A percentile compares a stretch with the other conserved stretches of the same genome.
Evolutionary conservation across 2,113 vertebrate species (phyloP).

Genomic region (Elephantulus edwardii): DNA sequence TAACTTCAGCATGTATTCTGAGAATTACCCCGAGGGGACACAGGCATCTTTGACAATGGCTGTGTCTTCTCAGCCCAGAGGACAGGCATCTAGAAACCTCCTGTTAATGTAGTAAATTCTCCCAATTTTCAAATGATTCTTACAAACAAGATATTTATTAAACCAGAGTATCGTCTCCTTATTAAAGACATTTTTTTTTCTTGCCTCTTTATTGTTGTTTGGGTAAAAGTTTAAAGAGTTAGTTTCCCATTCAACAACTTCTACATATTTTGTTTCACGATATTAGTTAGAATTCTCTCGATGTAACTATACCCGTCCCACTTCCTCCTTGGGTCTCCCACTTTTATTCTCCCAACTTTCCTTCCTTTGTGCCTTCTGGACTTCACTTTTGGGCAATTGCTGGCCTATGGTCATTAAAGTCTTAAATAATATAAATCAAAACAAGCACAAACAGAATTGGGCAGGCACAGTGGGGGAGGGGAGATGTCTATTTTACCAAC

Average conservation of each 20-base stretch:
- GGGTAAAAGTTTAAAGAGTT: too few species aligned
- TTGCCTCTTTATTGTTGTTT: too few species aligned
- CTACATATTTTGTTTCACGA: too few species aligned
- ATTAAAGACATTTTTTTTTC: too few species aligned
- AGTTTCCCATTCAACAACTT: too few species aligned
- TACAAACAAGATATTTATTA: neutral
- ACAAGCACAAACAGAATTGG: neutral
- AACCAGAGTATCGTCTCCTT: neutral
- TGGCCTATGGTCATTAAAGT: conserved; percentile 24
- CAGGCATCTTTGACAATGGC: neutral
- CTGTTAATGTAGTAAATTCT: neutral
- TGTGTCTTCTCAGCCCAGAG: neutral
- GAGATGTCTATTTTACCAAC: neutral
- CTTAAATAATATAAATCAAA: neutral
- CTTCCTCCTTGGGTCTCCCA: too few species aligned
- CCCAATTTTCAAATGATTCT: neutral
- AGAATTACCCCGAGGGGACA: neutral
- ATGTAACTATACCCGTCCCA: too few species aligned
- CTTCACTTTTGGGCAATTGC: too few species aligned
- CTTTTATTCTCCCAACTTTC: too few species aligned
- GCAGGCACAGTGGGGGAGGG: neutral
- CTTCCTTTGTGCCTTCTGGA: too few species aligned
- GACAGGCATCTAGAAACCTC: neutral
- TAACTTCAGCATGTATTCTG: neutral
- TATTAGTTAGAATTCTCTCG: too few species aligned